Evolutionary conservation across 2,888 invertebrate genomes (phyloP).

Genomic region (Eupeodes luniger): DNA sequence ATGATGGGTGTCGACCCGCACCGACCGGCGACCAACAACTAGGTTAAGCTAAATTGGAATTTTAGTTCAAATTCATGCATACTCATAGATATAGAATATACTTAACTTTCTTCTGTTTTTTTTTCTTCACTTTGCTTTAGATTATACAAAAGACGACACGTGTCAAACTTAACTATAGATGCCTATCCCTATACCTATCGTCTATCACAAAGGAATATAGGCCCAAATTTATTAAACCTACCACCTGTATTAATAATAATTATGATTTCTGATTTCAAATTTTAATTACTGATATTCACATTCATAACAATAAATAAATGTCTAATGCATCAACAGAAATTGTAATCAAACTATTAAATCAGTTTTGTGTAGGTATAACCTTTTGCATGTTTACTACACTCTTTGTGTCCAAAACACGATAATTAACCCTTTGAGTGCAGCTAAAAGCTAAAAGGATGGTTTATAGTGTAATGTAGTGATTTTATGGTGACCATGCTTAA

Average conservation of each 20-base stretch:
- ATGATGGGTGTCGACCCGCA: neutral
- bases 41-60: conserved; percentile 23
- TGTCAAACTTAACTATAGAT: neutral
- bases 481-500: conserved; percentile 2
- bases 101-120: neutral
- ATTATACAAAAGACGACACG: neutral
- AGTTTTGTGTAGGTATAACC: conserved; percentile 18
- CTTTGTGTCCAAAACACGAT: conserved; percentile 26
- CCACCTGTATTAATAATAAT: neutral
- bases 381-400: conserved; percentile 32
- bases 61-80: neutral
- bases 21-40: neutral
- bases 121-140: neutral
- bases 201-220: too few species aligned
- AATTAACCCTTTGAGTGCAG: conserved; percentile 21
- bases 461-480: neutral
- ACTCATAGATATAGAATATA: neutral
- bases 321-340: conserved; percentile 16
- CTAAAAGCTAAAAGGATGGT: neutral
- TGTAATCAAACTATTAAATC: conserved; percentile 24
- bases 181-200: too few species aligned
- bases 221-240: neutral
- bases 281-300: conserved; percentile 14
- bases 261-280: conserved; percentile 30
- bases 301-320: conserved; percentile 22